Evolutionary conservation across 2,113 vertebrate genomes (phyloP), one percentile per base, ranked within the genome.

Genomic region (Penelope pileata): DNA sequence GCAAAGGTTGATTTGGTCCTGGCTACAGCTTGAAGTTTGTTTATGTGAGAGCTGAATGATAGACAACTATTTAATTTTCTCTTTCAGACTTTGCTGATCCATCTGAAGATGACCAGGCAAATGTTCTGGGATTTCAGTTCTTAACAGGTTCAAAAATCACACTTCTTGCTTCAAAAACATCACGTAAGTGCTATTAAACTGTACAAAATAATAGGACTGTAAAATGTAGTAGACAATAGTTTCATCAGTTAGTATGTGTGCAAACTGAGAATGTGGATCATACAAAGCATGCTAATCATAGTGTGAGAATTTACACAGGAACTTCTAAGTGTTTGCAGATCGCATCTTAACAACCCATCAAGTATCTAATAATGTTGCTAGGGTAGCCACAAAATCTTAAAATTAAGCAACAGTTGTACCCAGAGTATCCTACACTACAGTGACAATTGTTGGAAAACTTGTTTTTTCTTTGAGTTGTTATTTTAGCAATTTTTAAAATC

Each of bases 141-240:
- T 96, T 99, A 85, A 96, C 98, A 32, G 99, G 99, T 51, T 98
- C 98, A 86, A 98, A 93, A 90, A 98, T 99, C 56, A 99, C 99
- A 27, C 96, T 99, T 90, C 98, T 99, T 92, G 99, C 99, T 92
- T 99, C 99, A 50, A 99, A 99, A 98, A 99, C 99, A 36, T 99
- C 99, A 93, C 99, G 99, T 99, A 97, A 99, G 99, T 99, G 83
- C 83, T 83, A 6, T 74, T 59, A 38, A 22, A 12, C 30, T 38
- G 30, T 66, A 53, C 24, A 63, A 83, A 9, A 17, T 26, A 27
- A 11, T 62, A 68, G 40, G 12, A 18, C 30, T 79, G 13, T 45
- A 63, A 77, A 38, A 62, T 48, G 12, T 50, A 36, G 29, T 38
- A 60, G 27, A 38, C 63, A 48, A 32, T 62, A 36, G 34, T 21